Conservation (phyloP, 2,797 vertebrate species). For the Enteromius afrohamiltoni region DNA sequence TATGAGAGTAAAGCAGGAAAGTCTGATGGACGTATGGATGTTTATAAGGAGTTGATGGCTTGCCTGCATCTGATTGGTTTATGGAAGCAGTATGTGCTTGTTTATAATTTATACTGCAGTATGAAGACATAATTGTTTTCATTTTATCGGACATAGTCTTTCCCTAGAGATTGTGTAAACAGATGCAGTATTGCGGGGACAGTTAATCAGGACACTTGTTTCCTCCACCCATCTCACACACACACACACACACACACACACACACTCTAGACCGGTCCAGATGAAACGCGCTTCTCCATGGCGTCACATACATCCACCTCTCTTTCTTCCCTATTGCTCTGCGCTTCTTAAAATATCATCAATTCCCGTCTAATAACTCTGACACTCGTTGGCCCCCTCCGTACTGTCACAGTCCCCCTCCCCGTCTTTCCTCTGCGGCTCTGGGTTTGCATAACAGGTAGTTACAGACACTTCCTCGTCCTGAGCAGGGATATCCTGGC, state of each 20-base stretch:
- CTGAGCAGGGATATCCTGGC: slow-evolving; percentile 99
- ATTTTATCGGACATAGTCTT: slow-evolving; percentile 54
- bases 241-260: slow-evolving; percentile 59
- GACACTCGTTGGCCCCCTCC: slow-evolving; percentile 70
- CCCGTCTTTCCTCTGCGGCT: slow-evolving; percentile 55
- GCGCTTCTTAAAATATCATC: slow-evolving; percentile 28
- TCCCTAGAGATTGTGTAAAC: slow-evolving; percentile 70
- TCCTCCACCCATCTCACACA: slow-evolving; percentile 66
- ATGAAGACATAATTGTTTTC: slow-evolving; percentile 57
- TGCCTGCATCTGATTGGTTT: slow-evolving; percentile 52
- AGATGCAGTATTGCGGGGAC: slow-evolving; percentile 67
- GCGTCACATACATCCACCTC: background rate
- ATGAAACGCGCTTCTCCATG: slow-evolving; percentile 19
- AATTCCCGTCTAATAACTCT: slow-evolving; percentile 40
- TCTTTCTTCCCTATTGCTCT: slow-evolving; percentile 3
- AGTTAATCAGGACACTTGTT: slow-evolving; percentile 68
- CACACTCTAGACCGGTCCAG: slow-evolving; percentile 26
- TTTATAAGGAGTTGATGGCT: slow-evolving; percentile 26
- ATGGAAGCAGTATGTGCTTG: slow-evolving; percentile 63
- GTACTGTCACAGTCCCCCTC: slow-evolving; percentile 68
- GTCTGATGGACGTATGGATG: slow-evolving; percentile 12
- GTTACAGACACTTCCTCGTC: slow-evolving; percentile 99
- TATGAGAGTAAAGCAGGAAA: background rate
- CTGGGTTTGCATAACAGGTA: slow-evolving; percentile 98
- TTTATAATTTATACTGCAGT: slow-evolving; percentile 54